These are phyloP conservation scores for Halyomorpha halys DNA, from an alignment of 1,140 invertebrate species.

Conservation along the genomic window DNA sequence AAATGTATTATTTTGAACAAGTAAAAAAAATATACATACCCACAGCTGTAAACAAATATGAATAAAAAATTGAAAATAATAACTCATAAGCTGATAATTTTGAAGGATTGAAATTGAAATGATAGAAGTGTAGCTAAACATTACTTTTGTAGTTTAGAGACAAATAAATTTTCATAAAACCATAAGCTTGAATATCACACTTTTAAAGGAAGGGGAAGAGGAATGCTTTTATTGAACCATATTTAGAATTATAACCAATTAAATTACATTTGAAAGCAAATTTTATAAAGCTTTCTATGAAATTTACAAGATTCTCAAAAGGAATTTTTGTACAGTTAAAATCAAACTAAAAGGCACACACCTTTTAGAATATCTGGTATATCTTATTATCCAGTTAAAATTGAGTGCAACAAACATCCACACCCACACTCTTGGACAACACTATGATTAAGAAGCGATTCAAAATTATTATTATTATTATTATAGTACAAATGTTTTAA, in stretches of 20 bases:
- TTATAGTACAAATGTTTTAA: background rate
- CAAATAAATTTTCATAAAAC: background rate
- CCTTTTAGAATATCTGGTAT: slow-evolving; percentile 28
- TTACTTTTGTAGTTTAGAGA: background rate
- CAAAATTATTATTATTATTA: slow-evolving; percentile 6
- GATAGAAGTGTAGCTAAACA: background rate
- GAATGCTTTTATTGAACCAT: slow-evolving; percentile 7
- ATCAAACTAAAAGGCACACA: slow-evolving; percentile 29
- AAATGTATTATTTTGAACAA: background rate
- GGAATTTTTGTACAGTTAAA: slow-evolving; percentile 17
- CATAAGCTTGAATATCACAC: background rate
- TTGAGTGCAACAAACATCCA: slow-evolving; percentile 15
- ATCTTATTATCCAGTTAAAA: slow-evolving; percentile 11
- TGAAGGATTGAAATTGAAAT: background rate
- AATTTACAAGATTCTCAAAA: slow-evolving; percentile 13
- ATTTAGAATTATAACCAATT: slow-evolving; percentile 11
- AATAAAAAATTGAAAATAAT: background rate
- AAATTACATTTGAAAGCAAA: slow-evolving; percentile 6
- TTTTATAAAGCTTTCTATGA: slow-evolving; percentile 1
- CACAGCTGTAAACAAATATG: slow-evolving; percentile 6
- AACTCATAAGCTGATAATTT: background rate
- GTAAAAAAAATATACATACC: slow-evolving; percentile 11
- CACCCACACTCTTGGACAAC: slow-evolving; percentile 19
- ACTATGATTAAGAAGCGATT: slow-evolving; percentile 5
- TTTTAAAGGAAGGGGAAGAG: slow-evolving; percentile 6